These are phyloP conservation scores for Eulemur mongoz DNA, from an alignment of 2,797 vertebrate species.

Conservation along the genomic window DNA sequence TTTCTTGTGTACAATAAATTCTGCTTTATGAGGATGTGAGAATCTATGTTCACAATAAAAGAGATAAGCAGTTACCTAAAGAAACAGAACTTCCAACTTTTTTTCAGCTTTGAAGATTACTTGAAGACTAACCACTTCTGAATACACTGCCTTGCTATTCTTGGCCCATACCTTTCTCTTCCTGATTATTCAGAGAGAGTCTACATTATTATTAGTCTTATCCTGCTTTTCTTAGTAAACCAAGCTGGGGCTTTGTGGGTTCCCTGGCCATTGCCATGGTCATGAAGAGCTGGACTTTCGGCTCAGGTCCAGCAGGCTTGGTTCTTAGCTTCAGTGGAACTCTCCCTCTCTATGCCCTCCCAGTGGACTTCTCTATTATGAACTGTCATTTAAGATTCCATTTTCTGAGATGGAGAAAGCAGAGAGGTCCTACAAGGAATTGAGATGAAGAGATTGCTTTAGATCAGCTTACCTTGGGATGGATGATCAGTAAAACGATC, in stretches of 20 bases:
- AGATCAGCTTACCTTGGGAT: neutral
- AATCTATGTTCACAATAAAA: constrained; percentile 26
- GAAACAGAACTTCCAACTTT: neutral
- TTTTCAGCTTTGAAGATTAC: neutral
- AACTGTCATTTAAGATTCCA: neutral
- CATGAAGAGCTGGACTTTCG: neutral
- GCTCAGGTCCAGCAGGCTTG: neutral
- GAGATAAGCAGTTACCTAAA: neutral
- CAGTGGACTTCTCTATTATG: neutral
- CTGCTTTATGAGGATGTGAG: neutral
- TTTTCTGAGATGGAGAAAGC: neutral
- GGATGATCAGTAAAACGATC: neutral
- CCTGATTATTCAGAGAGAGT: neutral
- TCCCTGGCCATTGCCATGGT: neutral
- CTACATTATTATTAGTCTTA: neutral
- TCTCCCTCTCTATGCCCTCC: neutral
- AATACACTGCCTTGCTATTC: neutral
- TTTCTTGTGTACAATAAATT: constrained; percentile 16
- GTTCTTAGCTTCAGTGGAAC: neutral
- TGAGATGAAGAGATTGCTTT: neutral
- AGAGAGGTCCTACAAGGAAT: neutral
- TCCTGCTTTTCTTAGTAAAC: neutral
- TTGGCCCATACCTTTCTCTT: neutral
- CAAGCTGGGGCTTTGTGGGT: neutral
- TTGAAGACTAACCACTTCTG: neutral